phyloP scores from a whole-genome alignment of 2,797 vertebrate genomes.

The Gallinago nigripennis region DNA sequence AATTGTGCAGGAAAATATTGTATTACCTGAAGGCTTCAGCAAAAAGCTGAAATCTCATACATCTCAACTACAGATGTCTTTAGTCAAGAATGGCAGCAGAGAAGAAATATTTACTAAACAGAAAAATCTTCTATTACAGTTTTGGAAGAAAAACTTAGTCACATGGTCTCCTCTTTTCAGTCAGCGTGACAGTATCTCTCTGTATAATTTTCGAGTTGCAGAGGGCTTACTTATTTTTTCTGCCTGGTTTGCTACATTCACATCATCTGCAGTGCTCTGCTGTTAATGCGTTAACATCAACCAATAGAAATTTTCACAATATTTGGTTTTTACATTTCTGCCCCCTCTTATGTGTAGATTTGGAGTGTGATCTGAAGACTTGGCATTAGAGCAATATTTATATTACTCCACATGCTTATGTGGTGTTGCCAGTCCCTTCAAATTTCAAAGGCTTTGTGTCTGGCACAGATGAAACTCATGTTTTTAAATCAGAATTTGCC shows the following conservation, averaged over 20 bases:
- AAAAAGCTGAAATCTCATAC: background rate
- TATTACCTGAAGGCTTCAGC: background rate
- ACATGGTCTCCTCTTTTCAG: background rate
- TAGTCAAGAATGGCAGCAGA: background rate
- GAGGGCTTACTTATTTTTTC: background rate
- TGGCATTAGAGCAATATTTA: background rate
- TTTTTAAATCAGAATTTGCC: background rate
- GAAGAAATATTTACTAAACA: background rate
- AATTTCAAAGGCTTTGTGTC: background rate
- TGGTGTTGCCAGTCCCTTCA: background rate
- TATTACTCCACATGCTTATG: background rate
- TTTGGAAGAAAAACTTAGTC: background rate
- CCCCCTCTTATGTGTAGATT: background rate
- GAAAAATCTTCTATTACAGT: background rate
- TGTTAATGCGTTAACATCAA: background rate
- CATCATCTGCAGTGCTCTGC: background rate
- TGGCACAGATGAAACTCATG: background rate
- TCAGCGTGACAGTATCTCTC: background rate
- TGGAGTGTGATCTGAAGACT: background rate
- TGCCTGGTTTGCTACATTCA: background rate
- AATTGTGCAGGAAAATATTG: background rate
- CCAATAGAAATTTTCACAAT: background rate
- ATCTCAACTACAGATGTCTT: background rate
- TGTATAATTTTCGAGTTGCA: background rate
- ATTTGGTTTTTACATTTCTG: background rate